phyloP scores from a whole-genome alignment of 1,140 invertebrate genomes.

The Ceratina japonica region DNA sequence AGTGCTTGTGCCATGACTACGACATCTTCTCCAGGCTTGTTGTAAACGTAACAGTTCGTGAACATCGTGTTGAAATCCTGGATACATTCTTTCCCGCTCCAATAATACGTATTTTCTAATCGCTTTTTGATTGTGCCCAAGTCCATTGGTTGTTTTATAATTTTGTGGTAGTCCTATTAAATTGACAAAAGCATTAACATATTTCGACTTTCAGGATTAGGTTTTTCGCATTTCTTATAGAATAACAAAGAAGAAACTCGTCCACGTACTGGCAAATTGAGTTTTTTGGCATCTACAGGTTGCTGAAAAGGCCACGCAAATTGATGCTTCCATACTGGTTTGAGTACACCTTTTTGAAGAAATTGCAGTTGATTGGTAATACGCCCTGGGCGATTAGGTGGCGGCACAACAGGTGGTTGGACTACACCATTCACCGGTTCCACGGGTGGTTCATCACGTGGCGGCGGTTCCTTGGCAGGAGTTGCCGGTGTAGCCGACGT shows the following conservation, averaged over 20 bases:
- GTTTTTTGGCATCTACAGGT: conserved; percentile 97
- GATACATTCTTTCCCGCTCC: conserved; percentile 97
- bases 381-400: conserved; percentile 88
- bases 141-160: conserved; percentile 98
- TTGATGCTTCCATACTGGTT: conserved; percentile 98
- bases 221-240: conserved; percentile 8
- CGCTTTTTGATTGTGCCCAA: conserved; percentile 98
- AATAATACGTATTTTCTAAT: conserved; percentile 98
- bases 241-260: conserved; percentile 16
- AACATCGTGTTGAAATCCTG: conserved; percentile 99
- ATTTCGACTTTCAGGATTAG: neutral
- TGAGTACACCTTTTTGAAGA: conserved; percentile 95
- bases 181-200: conserved; percentile 24
- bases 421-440: conserved; percentile 91
- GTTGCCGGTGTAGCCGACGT: conserved; percentile 72
- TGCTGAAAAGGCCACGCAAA: conserved; percentile 99
- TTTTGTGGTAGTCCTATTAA: conserved; percentile 97
- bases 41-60: conserved; percentile 99
- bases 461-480: conserved; percentile 82
- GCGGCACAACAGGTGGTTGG: conserved; percentile 88
- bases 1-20: conserved; percentile 99
- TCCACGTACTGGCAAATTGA: conserved; percentile 93
- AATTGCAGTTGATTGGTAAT: conserved; percentile 97
- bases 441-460: conserved; percentile 84
- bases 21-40: conserved; percentile 99